phyloP scores from a whole-genome alignment of 2,888 invertebrate genomes.

The Resseliella maxima region DNA sequence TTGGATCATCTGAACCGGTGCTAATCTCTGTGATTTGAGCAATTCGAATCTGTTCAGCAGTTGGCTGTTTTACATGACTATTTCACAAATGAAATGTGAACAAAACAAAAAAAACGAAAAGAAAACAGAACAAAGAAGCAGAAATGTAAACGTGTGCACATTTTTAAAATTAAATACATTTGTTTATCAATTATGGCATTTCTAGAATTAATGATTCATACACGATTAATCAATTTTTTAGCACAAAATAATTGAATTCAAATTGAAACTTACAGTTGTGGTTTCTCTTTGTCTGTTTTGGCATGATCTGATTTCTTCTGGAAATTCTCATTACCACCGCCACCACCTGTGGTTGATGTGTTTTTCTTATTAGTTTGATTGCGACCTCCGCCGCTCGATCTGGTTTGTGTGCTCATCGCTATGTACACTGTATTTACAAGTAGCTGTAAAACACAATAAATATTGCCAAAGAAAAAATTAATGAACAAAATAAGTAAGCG shows the following conservation, averaged over 20 bases:
- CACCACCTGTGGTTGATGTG: slow-evolving; percentile 62
- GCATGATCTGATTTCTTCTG: slow-evolving; percentile 72
- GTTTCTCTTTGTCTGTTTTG: slow-evolving; percentile 72
- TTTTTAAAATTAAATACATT: no score
- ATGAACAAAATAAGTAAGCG: neutral
- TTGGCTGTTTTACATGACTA: slow-evolving; percentile 70
- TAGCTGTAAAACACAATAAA: slow-evolving; percentile 22
- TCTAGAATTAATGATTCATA: neutral
- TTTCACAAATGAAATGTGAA: no score
- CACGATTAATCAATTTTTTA: no score
- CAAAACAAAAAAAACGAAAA: neutral
- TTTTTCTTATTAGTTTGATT: slow-evolving; percentile 63
- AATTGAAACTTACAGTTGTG: slow-evolving; percentile 68
- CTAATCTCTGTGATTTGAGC: slow-evolving; percentile 83
- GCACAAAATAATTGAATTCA: neutral
- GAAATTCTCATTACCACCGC: slow-evolving; percentile 64
- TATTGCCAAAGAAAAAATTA: neutral
- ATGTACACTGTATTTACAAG: slow-evolving; percentile 58
- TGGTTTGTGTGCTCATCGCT: slow-evolving; percentile 68
- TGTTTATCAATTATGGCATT: neutral
- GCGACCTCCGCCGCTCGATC: slow-evolving; percentile 66
- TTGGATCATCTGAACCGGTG: slow-evolving; percentile 72
- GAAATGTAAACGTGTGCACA: neutral
- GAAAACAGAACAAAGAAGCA: neutral
- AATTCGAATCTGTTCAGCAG: slow-evolving; percentile 86